A percentile compares a stretch with the other conserved stretches of the same genome.
Evolutionary conservation across 2,113 vertebrate species (phyloP).

Genomic region (Cynoglossus semilaevis): DNA sequence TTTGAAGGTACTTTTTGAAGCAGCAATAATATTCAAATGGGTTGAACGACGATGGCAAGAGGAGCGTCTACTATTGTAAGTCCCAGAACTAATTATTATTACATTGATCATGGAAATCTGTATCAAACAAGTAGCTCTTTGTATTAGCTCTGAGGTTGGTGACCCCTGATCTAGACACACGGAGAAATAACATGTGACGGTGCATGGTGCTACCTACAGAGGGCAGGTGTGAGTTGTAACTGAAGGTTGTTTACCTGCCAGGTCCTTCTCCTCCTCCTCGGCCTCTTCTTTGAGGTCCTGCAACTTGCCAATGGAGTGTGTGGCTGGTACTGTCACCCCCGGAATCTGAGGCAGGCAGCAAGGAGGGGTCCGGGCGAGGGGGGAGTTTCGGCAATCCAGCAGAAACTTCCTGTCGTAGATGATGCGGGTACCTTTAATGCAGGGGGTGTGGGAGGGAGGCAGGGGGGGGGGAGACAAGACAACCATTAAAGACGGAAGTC

Average conservation of each 20-base stretch:
- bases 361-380: constrained; percentile 85
- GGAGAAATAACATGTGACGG: too few species aligned
- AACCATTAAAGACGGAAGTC: not conserved
- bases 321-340: constrained; percentile 82
- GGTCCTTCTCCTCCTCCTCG: constrained; percentile 85
- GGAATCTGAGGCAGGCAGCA: constrained; percentile 92
- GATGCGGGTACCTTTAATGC: constrained; percentile 82
- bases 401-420: constrained; percentile 94
- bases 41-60: too few species aligned
- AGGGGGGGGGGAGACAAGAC: too few species aligned
- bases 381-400: constrained; percentile 91
- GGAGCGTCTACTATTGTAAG: too few species aligned
- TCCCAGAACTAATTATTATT: not conserved
- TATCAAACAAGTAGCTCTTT: too few species aligned
- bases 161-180: too few species aligned
- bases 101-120: not conserved
- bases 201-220: too few species aligned
- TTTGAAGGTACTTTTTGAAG: too few species aligned
- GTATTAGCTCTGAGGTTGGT: too few species aligned
- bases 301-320: constrained; percentile 81
- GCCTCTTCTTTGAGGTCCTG: constrained; percentile 82
- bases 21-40: too few species aligned
- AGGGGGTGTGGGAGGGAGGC: not conserved
- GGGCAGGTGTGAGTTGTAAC: too few species aligned
- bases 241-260: constrained; percentile 76